phyloP scores from a whole-genome alignment of 2,113 vertebrate species.

The Varanus salvator region DNA sequence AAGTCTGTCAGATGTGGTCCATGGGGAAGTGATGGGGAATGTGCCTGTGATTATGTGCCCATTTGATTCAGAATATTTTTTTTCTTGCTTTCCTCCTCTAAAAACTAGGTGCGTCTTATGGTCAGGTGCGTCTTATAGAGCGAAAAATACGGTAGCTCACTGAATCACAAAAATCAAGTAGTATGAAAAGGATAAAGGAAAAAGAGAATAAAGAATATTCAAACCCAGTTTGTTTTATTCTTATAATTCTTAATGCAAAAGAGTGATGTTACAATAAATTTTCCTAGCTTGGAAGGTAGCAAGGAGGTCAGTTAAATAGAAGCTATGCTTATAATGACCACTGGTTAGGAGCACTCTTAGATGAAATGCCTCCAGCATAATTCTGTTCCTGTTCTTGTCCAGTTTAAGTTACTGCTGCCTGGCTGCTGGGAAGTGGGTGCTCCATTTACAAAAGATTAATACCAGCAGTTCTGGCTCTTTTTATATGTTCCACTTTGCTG shows the following conservation, averaged over 20 bases:
- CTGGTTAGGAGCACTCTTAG: background rate
- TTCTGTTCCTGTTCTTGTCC: background rate
- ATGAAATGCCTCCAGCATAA: background rate
- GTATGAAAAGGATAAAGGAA: background rate
- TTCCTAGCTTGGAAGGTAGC: background rate
- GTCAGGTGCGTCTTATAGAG: too few species aligned
- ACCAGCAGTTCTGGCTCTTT: background rate
- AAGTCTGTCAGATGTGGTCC: too few species aligned
- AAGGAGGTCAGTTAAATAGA: background rate
- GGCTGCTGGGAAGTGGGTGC: background rate
- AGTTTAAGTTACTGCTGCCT: background rate
- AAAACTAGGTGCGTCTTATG: too few species aligned
- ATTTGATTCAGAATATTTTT: too few species aligned
- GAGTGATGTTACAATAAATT: background rate
- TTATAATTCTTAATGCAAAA: constrained; percentile 10
- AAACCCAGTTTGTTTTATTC: constrained; percentile 3
- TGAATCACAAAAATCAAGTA: background rate
- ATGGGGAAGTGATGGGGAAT: too few species aligned
- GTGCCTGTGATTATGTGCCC: too few species aligned
- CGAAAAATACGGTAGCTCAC: too few species aligned
- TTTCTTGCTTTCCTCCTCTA: too few species aligned
- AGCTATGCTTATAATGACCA: background rate
- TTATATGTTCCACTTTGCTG: background rate
- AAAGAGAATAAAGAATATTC: background rate
- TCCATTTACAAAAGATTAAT: background rate